A percentile compares a stretch with the other conserved stretches of the same genome.
Evolutionary conservation across 1,140 invertebrate genomes (phyloP).

Genomic region (Musca vetustissima): DNA sequence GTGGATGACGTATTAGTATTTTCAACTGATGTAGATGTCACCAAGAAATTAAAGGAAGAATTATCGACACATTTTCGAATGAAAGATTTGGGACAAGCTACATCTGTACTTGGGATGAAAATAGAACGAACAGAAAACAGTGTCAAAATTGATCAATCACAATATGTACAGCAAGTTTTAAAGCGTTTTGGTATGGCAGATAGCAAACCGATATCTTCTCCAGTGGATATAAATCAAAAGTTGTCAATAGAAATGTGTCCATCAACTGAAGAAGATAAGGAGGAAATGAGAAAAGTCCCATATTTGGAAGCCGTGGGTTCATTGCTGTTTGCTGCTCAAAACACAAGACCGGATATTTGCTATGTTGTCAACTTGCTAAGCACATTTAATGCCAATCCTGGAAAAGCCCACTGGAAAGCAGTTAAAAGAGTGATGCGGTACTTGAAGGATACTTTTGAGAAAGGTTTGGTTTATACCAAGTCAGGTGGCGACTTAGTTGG

Average conservation of each 20-base stretch:
- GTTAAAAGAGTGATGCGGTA: constrained; percentile 50
- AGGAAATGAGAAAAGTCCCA: constrained; percentile 32
- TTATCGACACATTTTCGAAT: constrained; percentile 37
- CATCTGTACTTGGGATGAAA: constrained; percentile 11
- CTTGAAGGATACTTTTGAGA: constrained; percentile 44
- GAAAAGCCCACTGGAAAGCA: constrained; percentile 40
- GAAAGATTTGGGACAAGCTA: constrained; percentile 30
- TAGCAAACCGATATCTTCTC: constrained; percentile 37
- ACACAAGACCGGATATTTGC: constrained; percentile 54
- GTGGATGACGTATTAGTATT: constrained; percentile 53
- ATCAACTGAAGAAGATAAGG: constrained; percentile 22
- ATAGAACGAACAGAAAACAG: not conserved
- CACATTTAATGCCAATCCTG: constrained; percentile 37
- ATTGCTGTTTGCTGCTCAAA: constrained; percentile 46
- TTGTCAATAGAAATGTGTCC: constrained; percentile 33
- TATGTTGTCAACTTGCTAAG: constrained; percentile 42
- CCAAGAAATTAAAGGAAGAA: constrained; percentile 7
- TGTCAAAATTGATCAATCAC: constrained; percentile 41
- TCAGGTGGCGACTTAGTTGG: constrained; percentile 14
- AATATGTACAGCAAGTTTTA: constrained; percentile 20
- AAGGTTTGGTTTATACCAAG: constrained; percentile 5
- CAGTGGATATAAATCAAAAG: constrained; percentile 36
- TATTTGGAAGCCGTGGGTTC: constrained; percentile 40
- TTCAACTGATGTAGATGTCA: constrained; percentile 34
- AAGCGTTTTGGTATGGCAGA: constrained; percentile 44